Base-by-base conservation (phyloP, 2,888 invertebrate genomes). In the Epirrita christyi region DNA sequence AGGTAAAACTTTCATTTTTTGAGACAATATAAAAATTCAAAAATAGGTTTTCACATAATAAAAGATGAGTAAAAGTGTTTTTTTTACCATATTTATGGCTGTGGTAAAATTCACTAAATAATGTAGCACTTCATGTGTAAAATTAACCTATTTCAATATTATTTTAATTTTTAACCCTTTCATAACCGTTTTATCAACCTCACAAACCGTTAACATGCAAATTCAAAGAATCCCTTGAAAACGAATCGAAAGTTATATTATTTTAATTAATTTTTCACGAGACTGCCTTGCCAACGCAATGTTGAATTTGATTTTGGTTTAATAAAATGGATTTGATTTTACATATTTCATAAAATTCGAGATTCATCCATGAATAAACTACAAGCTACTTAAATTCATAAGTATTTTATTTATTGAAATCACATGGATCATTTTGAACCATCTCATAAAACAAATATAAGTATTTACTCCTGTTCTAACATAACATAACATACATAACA, bases 231-330 rank as follows among this genome's bases (percentile, higher is more conserved):
- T 32, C 21, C 21, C 10, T 44, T 45, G 42, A 6, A 6, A 10
- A 28, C 29, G 42, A 56, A 45, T 15, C 46, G 2, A 42, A 52
- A 47, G 21, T 47, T 38, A 55, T 55, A 57, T 57, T 47, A 47
- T 52, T 47, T 47, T 38, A 58, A 53, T 53, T 48, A 44, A 34
- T 41, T 53, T 44, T 58, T 57, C 38, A 38, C 52, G 15, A 32
- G 47, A 38, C 40, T 47, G 21, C 21, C 21, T 4, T 21, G 46
- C 59, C 42, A 14, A 13, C 59, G 63, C 62, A 61, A 65, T 67
- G 63, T 64, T 66, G 63, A 56, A 61, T 63, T 64, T 61, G 59
- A 66, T 61, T 65, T 63, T 54, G 54, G 59, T 55, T 58, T 50
- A 61, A 15, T 63, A 42, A 54, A 55, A 48, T 21, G 27, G 11